Percentiles rank a stretch among this genome's conserved stretches.
Conservation (phyloP, 1,140 invertebrate genomes). For the Drosophila nasuta region DNA sequence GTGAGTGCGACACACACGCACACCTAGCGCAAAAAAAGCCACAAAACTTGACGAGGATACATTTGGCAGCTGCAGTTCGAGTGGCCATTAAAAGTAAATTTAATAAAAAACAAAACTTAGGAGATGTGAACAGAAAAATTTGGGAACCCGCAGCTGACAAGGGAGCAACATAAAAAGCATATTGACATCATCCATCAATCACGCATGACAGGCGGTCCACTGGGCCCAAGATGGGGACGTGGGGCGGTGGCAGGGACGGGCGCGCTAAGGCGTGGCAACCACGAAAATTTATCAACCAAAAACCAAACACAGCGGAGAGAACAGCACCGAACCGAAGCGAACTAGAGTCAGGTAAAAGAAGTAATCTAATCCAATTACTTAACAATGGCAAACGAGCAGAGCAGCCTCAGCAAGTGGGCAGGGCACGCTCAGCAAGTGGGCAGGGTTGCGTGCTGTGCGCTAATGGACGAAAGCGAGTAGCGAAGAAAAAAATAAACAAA, state of each 20-base stretch:
- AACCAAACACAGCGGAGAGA: constrained; percentile 22
- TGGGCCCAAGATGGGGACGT: not conserved
- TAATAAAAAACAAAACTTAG: constrained; percentile 58
- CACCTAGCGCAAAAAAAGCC: constrained; percentile 1
- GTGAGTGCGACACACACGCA: not conserved
- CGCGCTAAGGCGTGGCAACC: constrained; percentile 31
- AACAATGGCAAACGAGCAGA: constrained; percentile 77
- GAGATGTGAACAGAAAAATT: constrained; percentile 5
- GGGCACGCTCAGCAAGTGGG: not conserved
- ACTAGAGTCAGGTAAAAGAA: constrained; percentile 35
- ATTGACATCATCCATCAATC: constrained; percentile 79
- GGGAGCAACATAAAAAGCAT: constrained; percentile 61
- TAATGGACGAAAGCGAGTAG: constrained; percentile 60
- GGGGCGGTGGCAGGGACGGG: not conserved
- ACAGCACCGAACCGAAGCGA: not conserved
- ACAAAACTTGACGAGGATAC: constrained; percentile 1
- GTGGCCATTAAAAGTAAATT: constrained; percentile 73
- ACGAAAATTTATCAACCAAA: constrained; percentile 59
- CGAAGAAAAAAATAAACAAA: constrained; percentile 10
- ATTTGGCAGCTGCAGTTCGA: constrained; percentile 19
- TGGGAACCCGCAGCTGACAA: constrained; percentile 39
- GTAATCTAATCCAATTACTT: constrained; percentile 84
- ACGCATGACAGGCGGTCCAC: constrained; percentile 63
- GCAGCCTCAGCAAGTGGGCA: not conserved
- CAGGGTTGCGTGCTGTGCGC: constrained; percentile 41